These are phyloP conservation scores for Petromus typicus DNA, from an alignment of 2,113 vertebrate species.

Conservation along the genomic window DNA sequence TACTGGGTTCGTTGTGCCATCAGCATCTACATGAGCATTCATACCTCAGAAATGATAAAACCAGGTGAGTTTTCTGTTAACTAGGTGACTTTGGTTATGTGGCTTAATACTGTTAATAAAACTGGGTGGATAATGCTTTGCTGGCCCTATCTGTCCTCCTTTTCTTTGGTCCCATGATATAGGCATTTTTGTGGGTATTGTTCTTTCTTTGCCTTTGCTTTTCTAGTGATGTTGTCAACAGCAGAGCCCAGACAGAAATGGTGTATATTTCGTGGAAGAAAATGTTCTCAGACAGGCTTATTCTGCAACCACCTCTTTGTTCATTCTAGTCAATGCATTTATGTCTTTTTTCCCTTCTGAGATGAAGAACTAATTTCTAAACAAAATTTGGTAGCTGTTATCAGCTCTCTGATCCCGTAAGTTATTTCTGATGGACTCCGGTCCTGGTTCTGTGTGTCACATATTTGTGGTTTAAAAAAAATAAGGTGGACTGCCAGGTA, in stretches of 20 bases:
- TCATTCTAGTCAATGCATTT: slow-evolving; percentile 44
- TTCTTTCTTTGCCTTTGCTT: slow-evolving; percentile 46
- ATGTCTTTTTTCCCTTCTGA: slow-evolving; percentile 43
- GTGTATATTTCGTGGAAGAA: slow-evolving; percentile 45
- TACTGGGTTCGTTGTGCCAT: not conserved
- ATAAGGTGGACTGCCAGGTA: not conserved
- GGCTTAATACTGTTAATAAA: not conserved
- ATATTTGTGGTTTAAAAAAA: slow-evolving; percentile 26
- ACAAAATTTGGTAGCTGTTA: slow-evolving; percentile 39
- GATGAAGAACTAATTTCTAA: slow-evolving; percentile 28
- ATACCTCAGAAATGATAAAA: not conserved
- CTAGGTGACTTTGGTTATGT: not conserved
- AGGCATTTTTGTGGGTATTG: not conserved
- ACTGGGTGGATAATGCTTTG: not conserved
- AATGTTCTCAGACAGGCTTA: slow-evolving; percentile 40
- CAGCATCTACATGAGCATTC: not conserved
- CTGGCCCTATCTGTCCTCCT: not conserved
- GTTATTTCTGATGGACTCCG: slow-evolving; percentile 20
- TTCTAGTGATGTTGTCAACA: slow-evolving; percentile 32
- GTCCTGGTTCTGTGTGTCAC: slow-evolving; percentile 23
- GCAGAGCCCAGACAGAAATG: not conserved
- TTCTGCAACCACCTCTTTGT: not conserved
- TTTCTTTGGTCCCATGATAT: not conserved
- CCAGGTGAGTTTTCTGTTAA: slow-evolving; percentile 21
- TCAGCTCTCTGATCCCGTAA: not conserved